These are phyloP conservation scores for Bovichtus diacanthus DNA, from an alignment of 2,797 vertebrate species.

Conservation along the genomic window DNA sequence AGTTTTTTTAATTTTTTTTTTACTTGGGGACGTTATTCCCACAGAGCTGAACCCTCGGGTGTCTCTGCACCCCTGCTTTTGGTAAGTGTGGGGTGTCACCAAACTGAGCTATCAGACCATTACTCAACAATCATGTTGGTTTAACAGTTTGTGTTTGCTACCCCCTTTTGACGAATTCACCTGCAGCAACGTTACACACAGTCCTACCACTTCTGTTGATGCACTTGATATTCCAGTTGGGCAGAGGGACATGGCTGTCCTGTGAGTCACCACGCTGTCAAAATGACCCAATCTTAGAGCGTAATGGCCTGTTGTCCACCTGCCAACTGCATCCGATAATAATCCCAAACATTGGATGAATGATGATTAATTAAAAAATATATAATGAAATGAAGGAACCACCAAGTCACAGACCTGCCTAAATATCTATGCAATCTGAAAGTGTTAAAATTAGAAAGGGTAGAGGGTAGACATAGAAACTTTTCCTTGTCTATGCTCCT, in stretches of 20 bases:
- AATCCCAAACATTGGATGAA: background rate
- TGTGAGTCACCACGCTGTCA: background rate
- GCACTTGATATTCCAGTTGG: background rate
- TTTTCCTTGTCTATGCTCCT: background rate
- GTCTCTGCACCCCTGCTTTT: background rate
- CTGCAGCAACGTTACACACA: background rate
- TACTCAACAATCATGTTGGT: background rate
- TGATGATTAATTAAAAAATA: too few species aligned
- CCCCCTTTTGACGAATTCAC: background rate
- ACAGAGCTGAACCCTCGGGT: background rate
- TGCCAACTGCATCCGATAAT: background rate
- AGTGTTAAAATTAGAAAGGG: background rate
- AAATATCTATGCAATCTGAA: background rate
- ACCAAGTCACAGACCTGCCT: background rate
- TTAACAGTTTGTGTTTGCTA: background rate
- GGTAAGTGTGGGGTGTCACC: background rate
- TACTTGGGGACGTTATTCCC: too few species aligned
- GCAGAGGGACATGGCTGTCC: background rate
- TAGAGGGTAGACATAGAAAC: background rate
- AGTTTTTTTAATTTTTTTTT: background rate
- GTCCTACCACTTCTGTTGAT: background rate
- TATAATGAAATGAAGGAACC: too few species aligned
- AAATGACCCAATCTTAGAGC: background rate
- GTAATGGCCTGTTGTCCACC: background rate
- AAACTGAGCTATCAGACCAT: background rate